A percentile compares a stretch with the other conserved stretches of the same genome.
phyloP scores from a whole-genome alignment of 30 jellyfish, hydroid and myxozoan species.

The Aurelia aurita complex sp. Pacific region DNA sequence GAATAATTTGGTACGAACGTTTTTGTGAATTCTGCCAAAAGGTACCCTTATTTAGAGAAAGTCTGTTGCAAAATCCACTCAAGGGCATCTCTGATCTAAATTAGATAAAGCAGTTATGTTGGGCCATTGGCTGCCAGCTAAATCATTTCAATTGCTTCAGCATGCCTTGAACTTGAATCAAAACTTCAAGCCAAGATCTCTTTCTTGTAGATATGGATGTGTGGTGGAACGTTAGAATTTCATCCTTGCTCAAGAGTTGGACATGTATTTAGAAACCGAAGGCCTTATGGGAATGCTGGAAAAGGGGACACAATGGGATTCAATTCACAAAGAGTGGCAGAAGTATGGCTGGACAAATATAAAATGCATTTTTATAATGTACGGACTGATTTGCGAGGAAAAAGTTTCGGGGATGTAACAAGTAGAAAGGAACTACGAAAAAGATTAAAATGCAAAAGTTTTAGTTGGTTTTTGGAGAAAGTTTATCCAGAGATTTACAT shows the following conservation, averaged over 20 bases:
- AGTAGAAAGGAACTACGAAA: slow-evolving; percentile 58
- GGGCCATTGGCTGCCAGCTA: neutral
- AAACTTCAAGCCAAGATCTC: neutral
- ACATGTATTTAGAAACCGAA: slow-evolving; percentile 82
- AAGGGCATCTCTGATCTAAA: too few species aligned
- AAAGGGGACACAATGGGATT: slow-evolving; percentile 73
- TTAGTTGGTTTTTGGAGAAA: slow-evolving; percentile 75
- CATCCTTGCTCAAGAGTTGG: slow-evolving; percentile 98
- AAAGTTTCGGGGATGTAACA: slow-evolving; percentile 53
- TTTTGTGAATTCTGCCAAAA: too few species aligned
- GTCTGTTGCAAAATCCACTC: too few species aligned
- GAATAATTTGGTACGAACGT: too few species aligned
- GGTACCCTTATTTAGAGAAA: too few species aligned
- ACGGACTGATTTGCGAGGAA: slow-evolving; percentile 58
- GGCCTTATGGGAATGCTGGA: slow-evolving; percentile 85
- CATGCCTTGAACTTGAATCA: neutral
- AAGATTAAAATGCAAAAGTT: slow-evolving; percentile 68
- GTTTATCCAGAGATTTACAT: slow-evolving; percentile 85
- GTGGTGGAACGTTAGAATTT: slow-evolving; percentile 89
- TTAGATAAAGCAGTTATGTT: too few species aligned
- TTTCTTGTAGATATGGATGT: slow-evolving; percentile 82
- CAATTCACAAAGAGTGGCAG: slow-evolving; percentile 83
- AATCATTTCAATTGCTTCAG: neutral
- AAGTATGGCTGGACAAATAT: slow-evolving; percentile 88
- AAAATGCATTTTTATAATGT: slow-evolving; percentile 76